These are phyloP conservation scores for Helarctos malayanus DNA, from an alignment of 2,797 vertebrate genomes.

Conservation along the genomic window DNA sequence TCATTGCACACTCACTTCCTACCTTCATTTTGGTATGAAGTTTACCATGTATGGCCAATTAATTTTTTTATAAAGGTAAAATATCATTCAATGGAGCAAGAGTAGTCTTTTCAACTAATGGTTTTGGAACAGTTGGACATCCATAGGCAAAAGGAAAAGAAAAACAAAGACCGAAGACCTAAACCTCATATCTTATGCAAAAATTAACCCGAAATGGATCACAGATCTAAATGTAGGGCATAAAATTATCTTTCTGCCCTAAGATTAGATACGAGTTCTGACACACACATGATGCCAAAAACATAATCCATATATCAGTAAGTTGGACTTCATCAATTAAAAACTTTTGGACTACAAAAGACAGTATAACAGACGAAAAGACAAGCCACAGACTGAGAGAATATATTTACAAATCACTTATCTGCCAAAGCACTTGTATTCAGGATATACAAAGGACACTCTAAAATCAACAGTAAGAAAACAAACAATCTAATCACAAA, in stretches of 20 bases:
- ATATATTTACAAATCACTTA: not conserved
- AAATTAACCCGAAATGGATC: not conserved
- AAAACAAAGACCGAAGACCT: constrained; percentile 9
- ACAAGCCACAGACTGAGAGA: constrained; percentile 16
- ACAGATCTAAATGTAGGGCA: not conserved
- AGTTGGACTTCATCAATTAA: not conserved
- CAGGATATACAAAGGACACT: constrained; percentile 11
- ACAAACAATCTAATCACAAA: constrained; percentile 51
- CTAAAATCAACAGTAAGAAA: not conserved
- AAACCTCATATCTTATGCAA: not conserved
- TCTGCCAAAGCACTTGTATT: not conserved
- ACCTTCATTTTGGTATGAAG: not conserved
- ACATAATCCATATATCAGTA: not conserved
- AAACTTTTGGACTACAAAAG: not conserved
- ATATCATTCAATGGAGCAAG: not conserved
- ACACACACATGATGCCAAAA: not conserved
- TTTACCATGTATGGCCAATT: not conserved
- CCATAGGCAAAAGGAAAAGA: not conserved
- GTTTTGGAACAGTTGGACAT: not conserved
- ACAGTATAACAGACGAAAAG: not conserved
- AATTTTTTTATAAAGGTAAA: not conserved
- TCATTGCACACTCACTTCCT: not conserved
- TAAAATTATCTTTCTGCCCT: not conserved
- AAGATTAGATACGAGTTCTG: not conserved
- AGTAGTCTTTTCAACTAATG: constrained; percentile 7